These are phyloP conservation scores for Chloroclystis v-ata DNA, from an alignment of 2,888 invertebrate species.

Conservation along the genomic window DNA sequence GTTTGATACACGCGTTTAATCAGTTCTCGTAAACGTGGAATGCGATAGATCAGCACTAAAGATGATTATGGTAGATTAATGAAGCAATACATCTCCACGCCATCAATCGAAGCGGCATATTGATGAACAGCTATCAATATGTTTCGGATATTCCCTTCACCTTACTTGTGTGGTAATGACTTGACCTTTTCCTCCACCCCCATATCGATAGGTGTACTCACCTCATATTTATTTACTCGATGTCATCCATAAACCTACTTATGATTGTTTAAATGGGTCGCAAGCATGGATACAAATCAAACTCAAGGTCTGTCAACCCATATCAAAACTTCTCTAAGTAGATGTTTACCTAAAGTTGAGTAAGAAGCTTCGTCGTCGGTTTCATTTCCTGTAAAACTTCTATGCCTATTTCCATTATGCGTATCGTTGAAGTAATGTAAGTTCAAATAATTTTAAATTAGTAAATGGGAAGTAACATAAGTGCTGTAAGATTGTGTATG, in stretches of 20 bases:
- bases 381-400: not conserved
- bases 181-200: slow-evolving; percentile 25
- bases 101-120: slow-evolving; percentile 41
- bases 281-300: slow-evolving; percentile 1
- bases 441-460: not conserved
- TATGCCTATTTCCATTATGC: not conserved
- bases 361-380: not conserved
- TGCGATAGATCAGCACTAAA: slow-evolving; percentile 29
- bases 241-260: slow-evolving; percentile 3
- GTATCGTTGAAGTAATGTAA: not conserved
- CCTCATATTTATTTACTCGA: slow-evolving; percentile 21
- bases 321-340: slow-evolving; percentile 2
- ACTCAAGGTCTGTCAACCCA: slow-evolving; percentile 6
- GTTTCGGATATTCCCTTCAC: slow-evolving; percentile 24
- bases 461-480: not conserved
- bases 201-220: slow-evolving; percentile 16
- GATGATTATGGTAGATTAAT: slow-evolving; percentile 46
- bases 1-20: slow-evolving; percentile 19
- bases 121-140: slow-evolving; percentile 45
- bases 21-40: slow-evolving; percentile 12
- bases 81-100: slow-evolving; percentile 48
- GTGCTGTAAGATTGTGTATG: slow-evolving; percentile 4
- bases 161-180: slow-evolving; percentile 15
- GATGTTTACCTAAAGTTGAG: not conserved
- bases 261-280: slow-evolving; percentile 1